phyloP scores from a whole-genome alignment of 2,888 invertebrate genomes.

The Napeogenes inachia region DNA sequence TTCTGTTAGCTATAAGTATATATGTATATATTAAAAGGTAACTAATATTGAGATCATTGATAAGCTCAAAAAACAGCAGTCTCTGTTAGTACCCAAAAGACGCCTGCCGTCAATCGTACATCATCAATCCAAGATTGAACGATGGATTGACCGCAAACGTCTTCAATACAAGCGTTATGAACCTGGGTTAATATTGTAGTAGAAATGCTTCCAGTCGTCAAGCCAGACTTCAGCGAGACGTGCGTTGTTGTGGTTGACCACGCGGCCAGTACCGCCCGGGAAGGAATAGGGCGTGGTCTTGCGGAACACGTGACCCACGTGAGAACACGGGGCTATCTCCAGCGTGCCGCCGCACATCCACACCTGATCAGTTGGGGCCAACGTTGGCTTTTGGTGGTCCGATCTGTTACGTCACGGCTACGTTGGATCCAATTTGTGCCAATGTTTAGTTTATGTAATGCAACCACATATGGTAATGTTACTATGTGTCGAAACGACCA shows the following conservation, averaged over 20 bases:
- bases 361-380: conserved; percentile 76
- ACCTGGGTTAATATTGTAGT: conserved; percentile 99
- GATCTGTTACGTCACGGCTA: background rate
- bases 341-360: conserved; percentile 98
- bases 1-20: background rate
- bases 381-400: no score
- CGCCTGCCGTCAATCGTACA: conserved; percentile 13
- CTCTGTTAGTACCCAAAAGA: conserved; percentile 18
- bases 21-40: background rate
- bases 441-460: background rate
- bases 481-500: background rate
- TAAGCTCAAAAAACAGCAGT: conserved; percentile 12
- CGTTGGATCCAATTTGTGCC: background rate
- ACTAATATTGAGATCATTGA: background rate
- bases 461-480: background rate
- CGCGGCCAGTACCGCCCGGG: conserved; percentile 97
- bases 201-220: conserved; percentile 99
- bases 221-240: conserved; percentile 99
- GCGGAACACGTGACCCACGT: conserved; percentile 97
- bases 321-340: conserved; percentile 96
- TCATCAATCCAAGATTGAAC: background rate
- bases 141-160: conserved; percentile 14
- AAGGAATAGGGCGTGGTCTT: conserved; percentile 99
- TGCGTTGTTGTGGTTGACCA: conserved; percentile 99
- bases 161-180: conserved; percentile 34